Conservation (phyloP, 1,140 invertebrate genomes). For the Heliconius hermathena region DNA sequence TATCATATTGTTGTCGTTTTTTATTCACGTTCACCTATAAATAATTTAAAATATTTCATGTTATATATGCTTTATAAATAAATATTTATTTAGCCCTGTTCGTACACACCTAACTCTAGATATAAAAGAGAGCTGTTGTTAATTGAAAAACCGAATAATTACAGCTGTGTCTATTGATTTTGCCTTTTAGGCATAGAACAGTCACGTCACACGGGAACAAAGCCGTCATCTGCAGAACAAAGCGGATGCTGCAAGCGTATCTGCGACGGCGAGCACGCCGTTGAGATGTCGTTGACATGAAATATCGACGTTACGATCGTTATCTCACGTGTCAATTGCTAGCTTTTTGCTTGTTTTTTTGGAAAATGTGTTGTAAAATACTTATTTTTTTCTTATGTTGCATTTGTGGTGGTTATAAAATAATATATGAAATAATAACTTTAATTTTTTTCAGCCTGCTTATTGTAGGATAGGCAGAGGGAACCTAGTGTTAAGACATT, state of each 20-base stretch:
- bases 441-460: too few species aligned
- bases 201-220: constrained; percentile 7
- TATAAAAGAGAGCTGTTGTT: neutral
- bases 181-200: constrained; percentile 12
- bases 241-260: neutral
- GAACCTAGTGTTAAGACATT: too few species aligned
- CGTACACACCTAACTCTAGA: neutral
- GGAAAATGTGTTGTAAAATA: neutral
- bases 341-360: neutral
- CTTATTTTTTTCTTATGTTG: too few species aligned
- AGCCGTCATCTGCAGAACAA: constrained; percentile 21
- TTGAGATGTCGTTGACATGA: constrained; percentile 11
- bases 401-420: too few species aligned
- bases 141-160: neutral
- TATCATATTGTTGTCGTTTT: neutral
- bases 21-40: neutral
- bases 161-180: constrained; percentile 6
- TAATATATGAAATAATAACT: too few species aligned
- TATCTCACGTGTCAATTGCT: constrained; percentile 13
- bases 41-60: neutral
- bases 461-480: too few species aligned
- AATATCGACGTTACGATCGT: neutral
- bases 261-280: neutral
- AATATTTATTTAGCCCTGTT: neutral
- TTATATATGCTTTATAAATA: neutral